Conservation (phyloP, 2,888 invertebrate species). For the Ditylenchus weischeri region DNA sequence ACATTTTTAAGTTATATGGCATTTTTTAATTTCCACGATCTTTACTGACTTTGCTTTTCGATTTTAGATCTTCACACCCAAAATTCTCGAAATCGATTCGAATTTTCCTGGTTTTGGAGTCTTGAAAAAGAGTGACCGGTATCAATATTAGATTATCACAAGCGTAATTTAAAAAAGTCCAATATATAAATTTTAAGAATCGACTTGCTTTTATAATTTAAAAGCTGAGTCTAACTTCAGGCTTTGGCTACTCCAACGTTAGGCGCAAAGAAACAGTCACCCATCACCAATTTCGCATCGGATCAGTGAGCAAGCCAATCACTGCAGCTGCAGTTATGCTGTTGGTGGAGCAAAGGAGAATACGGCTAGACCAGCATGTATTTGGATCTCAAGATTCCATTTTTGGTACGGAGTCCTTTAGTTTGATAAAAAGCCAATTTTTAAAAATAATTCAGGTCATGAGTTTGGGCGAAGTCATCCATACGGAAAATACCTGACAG, state of each 20-base stretch:
- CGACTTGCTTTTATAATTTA: not conserved
- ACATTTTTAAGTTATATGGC: too few relatives aligned
- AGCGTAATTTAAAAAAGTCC: too few relatives aligned
- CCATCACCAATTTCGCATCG: constrained; percentile 55
- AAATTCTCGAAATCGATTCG: too few relatives aligned
- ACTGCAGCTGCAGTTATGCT: constrained; percentile 55
- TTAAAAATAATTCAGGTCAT: constrained; percentile 27
- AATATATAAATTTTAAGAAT: not conserved
- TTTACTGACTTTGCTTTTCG: too few relatives aligned
- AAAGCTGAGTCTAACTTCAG: constrained; percentile 24
- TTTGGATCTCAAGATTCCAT: constrained; percentile 46
- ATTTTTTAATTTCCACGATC: too few relatives aligned
- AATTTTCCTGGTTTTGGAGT: too few relatives aligned
- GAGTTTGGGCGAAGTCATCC: constrained; percentile 46
- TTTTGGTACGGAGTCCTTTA: constrained; percentile 32
- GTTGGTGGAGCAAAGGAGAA: constrained; percentile 48
- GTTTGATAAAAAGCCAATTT: not conserved
- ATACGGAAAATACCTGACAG: constrained; percentile 50
- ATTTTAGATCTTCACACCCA: too few relatives aligned
- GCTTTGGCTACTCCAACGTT: constrained; percentile 55
- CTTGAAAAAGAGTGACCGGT: too few relatives aligned
- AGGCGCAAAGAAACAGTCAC: constrained; percentile 48
- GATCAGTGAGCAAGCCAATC: constrained; percentile 56
- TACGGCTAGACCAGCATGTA: constrained; percentile 48
- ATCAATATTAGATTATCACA: not conserved